A percentile compares a stretch with the other conserved stretches of the same genome.
Evolutionary conservation across 2,797 vertebrate genomes (phyloP).

Genomic region (Hemitrygon akajei): DNA sequence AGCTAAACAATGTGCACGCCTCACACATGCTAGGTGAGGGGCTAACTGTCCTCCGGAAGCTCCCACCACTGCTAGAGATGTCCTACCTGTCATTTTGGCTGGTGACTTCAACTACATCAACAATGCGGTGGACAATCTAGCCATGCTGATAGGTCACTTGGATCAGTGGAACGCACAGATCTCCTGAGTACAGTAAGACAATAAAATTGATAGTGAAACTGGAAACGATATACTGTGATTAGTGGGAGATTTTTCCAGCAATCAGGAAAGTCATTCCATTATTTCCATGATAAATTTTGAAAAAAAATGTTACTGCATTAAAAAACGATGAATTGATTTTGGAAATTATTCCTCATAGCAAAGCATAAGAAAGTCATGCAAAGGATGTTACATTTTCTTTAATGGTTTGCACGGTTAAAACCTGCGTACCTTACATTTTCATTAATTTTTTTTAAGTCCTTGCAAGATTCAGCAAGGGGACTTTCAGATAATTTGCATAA

Average conservation of each 20-base stretch:
- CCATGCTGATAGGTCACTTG: too few species aligned
- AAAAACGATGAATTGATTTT: neutral
- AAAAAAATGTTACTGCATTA: neutral
- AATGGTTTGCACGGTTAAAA: conserved; percentile 2
- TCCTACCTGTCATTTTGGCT: too few species aligned
- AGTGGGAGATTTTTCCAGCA: neutral
- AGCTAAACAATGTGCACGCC: too few species aligned
- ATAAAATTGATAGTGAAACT: neutral
- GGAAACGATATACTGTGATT: neutral
- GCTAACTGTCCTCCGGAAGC: too few species aligned
- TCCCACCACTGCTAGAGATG: too few species aligned
- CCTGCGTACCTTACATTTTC: neutral
- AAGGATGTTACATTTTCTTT: neutral
- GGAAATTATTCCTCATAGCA: neutral
- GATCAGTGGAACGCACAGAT: too few species aligned
- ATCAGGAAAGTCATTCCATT: neutral
- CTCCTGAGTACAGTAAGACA: too few species aligned
- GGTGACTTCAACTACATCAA: too few species aligned
- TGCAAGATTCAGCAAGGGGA: neutral
- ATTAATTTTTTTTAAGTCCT: neutral
- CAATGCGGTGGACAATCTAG: too few species aligned
- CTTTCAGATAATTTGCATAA: conserved; percentile 6
- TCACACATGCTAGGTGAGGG: too few species aligned
- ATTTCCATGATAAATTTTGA: neutral
- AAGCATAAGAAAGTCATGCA: conserved; percentile 2